Evolutionary conservation across 2,113 vertebrate genomes (phyloP).

Genomic region (Zosterops hypoxanthus): DNA sequence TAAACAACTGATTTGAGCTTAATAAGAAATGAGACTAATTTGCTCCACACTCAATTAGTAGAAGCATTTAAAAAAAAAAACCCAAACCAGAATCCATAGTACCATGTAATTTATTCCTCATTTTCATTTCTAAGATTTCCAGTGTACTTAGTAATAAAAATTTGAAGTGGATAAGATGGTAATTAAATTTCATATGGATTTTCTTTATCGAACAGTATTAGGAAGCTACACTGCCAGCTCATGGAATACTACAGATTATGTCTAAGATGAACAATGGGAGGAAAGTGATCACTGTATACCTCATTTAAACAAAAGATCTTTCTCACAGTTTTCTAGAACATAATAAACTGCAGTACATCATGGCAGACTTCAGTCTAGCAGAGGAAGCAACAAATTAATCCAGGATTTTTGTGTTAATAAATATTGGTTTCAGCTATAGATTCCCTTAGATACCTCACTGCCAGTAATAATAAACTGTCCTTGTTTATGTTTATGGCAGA

Average conservation of each 20-base stretch:
- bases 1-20: neutral
- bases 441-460: neutral
- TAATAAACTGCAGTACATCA: neutral
- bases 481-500: conserved; percentile 39
- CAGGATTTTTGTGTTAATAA: neutral
- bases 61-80: neutral
- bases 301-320: neutral
- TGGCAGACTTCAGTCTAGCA: neutral
- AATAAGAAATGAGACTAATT: neutral
- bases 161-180: neutral
- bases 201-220: neutral
- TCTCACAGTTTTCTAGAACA: neutral
- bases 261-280: neutral
- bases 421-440: neutral
- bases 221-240: rapidly evolving
- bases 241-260: neutral
- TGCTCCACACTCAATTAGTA: neutral
- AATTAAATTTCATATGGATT: neutral
- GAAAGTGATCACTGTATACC: neutral
- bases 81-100: neutral
- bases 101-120: neutral
- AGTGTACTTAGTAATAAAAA: neutral
- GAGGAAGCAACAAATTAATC: neutral
- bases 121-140: neutral
- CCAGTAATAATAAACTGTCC: neutral